phyloP scores from a whole-genome alignment of 2,888 invertebrate species.

The Arge pagana region DNA sequence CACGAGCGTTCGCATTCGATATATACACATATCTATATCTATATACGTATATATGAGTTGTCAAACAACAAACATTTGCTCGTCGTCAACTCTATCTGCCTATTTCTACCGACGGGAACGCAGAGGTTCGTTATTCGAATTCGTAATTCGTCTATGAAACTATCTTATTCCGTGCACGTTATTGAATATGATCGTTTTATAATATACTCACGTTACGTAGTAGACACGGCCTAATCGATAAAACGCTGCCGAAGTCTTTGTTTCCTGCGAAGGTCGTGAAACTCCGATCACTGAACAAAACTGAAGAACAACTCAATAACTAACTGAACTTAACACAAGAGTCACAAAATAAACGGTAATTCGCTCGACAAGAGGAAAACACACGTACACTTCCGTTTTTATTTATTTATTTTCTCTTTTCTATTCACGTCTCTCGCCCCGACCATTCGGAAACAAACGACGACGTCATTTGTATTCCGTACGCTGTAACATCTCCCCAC shows the following conservation, averaged over 20 bases:
- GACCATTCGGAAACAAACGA: no score
- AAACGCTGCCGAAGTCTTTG: constrained; percentile 18
- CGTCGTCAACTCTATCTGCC: no score
- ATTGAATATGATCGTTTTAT: background rate
- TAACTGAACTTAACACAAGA: constrained; percentile 1
- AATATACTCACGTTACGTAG: constrained; percentile 16
- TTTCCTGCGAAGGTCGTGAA: constrained; percentile 19
- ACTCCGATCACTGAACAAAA: constrained; percentile 32
- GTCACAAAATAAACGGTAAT: background rate
- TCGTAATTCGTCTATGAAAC: no score
- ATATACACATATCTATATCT: background rate
- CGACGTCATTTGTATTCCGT: no score
- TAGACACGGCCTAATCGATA: constrained; percentile 10
- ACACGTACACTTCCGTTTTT: background rate
- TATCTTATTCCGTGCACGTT: no score
- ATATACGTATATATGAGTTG: background rate
- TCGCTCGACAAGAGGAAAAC: background rate
- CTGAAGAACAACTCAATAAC: constrained; percentile 11
- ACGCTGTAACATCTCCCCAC: no score
- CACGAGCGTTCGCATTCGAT: no score
- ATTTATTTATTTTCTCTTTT: no score
- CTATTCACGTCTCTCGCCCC: no score
- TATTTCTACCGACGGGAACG: no score
- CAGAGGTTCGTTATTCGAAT: no score
- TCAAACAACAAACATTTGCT: no score